A percentile compares a stretch with the other conserved stretches of the same genome.
phyloP scores from a whole-genome alignment of 2,797 vertebrate species.

The Protonibea diacanthus region DNA sequence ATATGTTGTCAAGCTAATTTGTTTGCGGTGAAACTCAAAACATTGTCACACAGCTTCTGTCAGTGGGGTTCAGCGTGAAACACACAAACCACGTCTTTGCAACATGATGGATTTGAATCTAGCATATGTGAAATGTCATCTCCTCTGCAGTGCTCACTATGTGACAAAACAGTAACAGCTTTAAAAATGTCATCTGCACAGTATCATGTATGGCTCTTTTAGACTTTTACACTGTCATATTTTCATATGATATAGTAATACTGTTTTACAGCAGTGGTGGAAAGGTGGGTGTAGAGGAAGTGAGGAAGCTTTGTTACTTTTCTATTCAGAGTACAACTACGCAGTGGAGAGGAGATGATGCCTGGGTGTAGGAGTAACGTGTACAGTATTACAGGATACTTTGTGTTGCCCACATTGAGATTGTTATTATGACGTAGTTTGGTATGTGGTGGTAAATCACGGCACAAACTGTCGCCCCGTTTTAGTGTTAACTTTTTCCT shows the following conservation, averaged over 20 bases:
- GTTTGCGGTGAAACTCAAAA: conserved; percentile 25
- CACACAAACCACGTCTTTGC: conserved; percentile 21
- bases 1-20: not conserved
- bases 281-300: conserved; percentile 6
- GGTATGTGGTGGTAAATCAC: not conserved
- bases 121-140: not conserved
- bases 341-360: not conserved
- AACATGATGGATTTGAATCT: conserved; percentile 20
- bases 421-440: not conserved
- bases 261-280: conserved; percentile 7
- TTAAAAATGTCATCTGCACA: conserved; percentile 13
- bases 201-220: not conserved
- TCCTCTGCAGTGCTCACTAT: not conserved
- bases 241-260: not conserved
- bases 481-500: conserved; percentile 1
- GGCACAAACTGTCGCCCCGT: not conserved
- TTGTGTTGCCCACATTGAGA: not conserved
- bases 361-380: not conserved
- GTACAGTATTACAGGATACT: not conserved
- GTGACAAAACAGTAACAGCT: conserved; percentile 9
- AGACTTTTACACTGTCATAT: not conserved
- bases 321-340: not conserved
- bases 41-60: not conserved
- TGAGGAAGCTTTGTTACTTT: conserved; percentile 1
- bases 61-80: not conserved